phyloP scores from a whole-genome alignment of 2,113 vertebrate genomes.

The Macaca mulatta region DNA sequence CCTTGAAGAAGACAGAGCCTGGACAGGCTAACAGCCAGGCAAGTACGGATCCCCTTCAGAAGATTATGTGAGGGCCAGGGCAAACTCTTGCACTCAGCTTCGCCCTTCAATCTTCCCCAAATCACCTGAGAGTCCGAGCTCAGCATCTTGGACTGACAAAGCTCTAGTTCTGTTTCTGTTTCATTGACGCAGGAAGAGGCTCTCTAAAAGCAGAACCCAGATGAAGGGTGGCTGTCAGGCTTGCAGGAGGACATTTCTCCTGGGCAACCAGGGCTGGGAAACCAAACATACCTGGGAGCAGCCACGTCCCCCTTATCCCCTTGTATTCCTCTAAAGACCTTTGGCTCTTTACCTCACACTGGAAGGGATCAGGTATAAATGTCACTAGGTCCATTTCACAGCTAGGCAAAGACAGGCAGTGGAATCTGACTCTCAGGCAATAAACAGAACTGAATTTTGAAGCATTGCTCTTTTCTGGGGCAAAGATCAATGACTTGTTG shows the following conservation, averaged over 20 bases:
- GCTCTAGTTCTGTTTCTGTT: not conserved
- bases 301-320: not conserved
- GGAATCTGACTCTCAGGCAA: not conserved
- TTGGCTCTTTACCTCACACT: not conserved
- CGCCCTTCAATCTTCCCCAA: not conserved
- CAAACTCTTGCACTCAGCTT: not conserved
- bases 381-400: not conserved
- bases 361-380: not conserved
- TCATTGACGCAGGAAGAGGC: not conserved
- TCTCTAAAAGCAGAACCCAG: not conserved
- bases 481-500: not conserved
- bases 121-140: not conserved
- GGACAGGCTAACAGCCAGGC: not conserved
- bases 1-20: not conserved
- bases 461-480: not conserved
- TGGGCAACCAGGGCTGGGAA: not conserved
- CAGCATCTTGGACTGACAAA: not conserved
- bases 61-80: not conserved
- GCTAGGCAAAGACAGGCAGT: not conserved
- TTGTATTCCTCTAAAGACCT: not conserved
- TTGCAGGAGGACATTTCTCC: not conserved
- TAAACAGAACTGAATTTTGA: conserved; percentile 7
- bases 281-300: not conserved
- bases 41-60: not conserved
- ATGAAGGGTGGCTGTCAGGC: not conserved